phyloP scores from a whole-genome alignment of 1,140 invertebrate genomes.

The Bombus turneri region DNA sequence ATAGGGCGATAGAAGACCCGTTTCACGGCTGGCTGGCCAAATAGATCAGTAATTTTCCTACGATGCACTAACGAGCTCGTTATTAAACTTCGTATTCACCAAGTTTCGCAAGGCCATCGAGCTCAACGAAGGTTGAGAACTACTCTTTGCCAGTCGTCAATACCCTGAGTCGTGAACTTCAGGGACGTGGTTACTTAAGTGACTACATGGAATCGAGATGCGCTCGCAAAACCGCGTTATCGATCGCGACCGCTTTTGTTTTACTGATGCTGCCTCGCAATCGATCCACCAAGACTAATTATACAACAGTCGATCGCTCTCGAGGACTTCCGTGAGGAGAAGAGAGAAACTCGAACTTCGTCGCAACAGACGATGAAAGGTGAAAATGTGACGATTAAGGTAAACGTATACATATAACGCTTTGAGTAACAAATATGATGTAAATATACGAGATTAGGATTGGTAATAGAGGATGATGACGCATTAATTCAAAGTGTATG shows the following conservation, averaged over 20 bases:
- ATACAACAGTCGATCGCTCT: neutral
- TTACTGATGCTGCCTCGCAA: neutral
- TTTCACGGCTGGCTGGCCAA: constrained; percentile 32
- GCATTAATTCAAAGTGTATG: neutral
- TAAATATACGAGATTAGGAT: neutral
- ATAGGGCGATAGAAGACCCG: neutral
- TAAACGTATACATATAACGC: neutral
- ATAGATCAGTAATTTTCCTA: constrained; percentile 32
- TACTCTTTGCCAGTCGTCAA: neutral
- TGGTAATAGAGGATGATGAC: neutral
- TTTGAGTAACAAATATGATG: neutral
- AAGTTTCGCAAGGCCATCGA: constrained; percentile 31
- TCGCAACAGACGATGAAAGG: too few relatives aligned
- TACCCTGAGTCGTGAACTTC: constrained; percentile 44
- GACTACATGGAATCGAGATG: neutral
- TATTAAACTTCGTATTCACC: constrained; percentile 22
- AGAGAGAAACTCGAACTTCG: neutral
- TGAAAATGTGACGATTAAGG: neutral
- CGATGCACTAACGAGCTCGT: constrained; percentile 17
- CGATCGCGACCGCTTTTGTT: neutral
- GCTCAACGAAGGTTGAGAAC: constrained; percentile 21
- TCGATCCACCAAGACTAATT: neutral
- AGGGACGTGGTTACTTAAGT: constrained; percentile 30
- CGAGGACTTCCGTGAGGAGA: neutral
- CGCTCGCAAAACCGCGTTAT: neutral